phyloP scores from a whole-genome alignment of 2,797 vertebrate genomes.

The Scomberomorus guttatus region DNA sequence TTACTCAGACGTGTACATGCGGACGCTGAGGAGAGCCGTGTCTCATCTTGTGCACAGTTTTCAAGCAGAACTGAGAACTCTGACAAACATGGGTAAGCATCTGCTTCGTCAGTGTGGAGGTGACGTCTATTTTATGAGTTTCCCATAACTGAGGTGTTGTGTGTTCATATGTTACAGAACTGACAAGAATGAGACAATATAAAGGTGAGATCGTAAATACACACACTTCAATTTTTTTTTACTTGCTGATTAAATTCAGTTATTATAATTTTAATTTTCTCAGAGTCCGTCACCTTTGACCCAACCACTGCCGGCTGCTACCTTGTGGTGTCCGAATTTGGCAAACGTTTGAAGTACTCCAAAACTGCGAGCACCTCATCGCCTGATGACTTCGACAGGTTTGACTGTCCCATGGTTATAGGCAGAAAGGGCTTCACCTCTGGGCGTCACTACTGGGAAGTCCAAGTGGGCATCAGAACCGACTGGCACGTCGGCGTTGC shows the following conservation, averaged over 20 bases:
- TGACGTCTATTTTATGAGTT: not conserved
- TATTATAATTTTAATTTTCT: not conserved
- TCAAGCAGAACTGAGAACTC: slow-evolving; percentile 43
- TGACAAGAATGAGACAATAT: slow-evolving; percentile 64
- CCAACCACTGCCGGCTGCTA: slow-evolving; percentile 31
- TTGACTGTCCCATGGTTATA: slow-evolving; percentile 33
- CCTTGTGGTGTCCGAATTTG: slow-evolving; percentile 47
- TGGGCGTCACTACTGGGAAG: slow-evolving; percentile 75
- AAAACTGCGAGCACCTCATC: not conserved
- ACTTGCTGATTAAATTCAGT: not conserved
- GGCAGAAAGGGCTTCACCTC: slow-evolving; percentile 62
- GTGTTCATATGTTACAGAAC: slow-evolving; percentile 49
- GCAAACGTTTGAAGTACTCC: slow-evolving; percentile 45
- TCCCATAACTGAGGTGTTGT: not conserved
- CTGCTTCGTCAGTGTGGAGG: not conserved
- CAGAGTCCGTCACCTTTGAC: slow-evolving; percentile 65
- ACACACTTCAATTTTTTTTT: not conserved
- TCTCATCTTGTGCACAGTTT: slow-evolving; percentile 43
- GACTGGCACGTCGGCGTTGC: slow-evolving; percentile 72
- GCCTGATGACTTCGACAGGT: not conserved
- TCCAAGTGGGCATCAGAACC: slow-evolving; percentile 52
- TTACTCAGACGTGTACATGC: slow-evolving; percentile 64
- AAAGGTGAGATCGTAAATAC: slow-evolving; percentile 57
- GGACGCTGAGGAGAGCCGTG: slow-evolving; percentile 54
- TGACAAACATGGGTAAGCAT: slow-evolving; percentile 48